Evolutionary conservation across 2,113 vertebrate species (phyloP), one percentile per base, ranked within the genome.

Genomic region (Larimichthys crocea): DNA sequence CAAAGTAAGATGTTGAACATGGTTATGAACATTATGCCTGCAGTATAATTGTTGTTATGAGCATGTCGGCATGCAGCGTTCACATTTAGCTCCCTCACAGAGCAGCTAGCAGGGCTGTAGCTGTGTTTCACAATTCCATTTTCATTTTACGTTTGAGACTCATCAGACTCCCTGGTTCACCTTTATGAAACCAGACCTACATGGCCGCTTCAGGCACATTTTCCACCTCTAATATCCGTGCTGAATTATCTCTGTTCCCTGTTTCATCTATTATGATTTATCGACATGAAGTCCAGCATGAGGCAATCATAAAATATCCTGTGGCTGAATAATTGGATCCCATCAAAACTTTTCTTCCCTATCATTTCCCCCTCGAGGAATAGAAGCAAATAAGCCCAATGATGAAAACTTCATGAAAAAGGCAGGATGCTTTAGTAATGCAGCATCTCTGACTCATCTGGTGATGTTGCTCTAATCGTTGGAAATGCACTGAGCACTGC

Each of bases 371-470:
- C 69, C 48, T 46, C 8, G 1, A 79, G 67, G 53, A 59, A 42
- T 7, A 3, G 40, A 52, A 57, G 46, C 40, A 69, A 71, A 86
- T 50, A 26, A 44, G 57, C 66, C 20, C 22, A 55, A 29, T 8
- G 3, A 42, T 8, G 53, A 55, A 74, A 80, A 71, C 68, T 80
- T 83, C 26, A 79, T 70, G 67, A 67, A 83, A 83, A 40, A 66
- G 2, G 16, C 31, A 10, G 52, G 8, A 10, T 8, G 50, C 79
- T 79, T 22, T 10, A 20, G 50, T 31, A 59, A 75, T 52, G 77
- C 79, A 83, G 82, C 72, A 50, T 69, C 59, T 91, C 69, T 91
- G 83, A 88, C 64, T 80, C 84, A 88, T 85, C 63, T 65, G 77
- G 22, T 49, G 46, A 80, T 48, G 71, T 44, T 77, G 62, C 71